phyloP scores from a whole-genome alignment of 2,113 vertebrate species.

The Pteruthius melanotis region DNA sequence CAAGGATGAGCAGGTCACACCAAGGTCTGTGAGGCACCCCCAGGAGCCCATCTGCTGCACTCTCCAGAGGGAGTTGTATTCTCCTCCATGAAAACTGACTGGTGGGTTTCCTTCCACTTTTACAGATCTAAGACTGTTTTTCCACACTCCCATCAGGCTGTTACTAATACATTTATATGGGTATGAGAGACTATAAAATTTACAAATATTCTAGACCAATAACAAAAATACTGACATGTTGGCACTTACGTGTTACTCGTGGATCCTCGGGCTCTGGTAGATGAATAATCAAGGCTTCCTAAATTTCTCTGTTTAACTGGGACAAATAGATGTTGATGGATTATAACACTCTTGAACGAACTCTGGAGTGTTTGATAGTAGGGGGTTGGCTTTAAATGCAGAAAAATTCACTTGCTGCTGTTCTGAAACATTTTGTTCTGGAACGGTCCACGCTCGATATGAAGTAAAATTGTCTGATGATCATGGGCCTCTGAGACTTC shows the following conservation, averaged over 20 bases:
- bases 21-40: fast-evolving
- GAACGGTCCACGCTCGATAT: not conserved
- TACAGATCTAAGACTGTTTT: not conserved
- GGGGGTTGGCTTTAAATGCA: not conserved
- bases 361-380: not conserved
- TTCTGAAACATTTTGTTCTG: not conserved
- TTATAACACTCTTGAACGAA: not conserved
- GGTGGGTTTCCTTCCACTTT: not conserved
- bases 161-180: not conserved
- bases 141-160: not conserved
- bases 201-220: not conserved
- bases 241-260: not conserved
- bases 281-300: not conserved
- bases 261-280: not conserved
- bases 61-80: fast-evolving
- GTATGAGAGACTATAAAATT: not conserved
- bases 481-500: not conserved
- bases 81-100: not conserved
- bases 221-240: not conserved
- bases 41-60: not conserved
- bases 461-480: not conserved
- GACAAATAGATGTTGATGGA: not conserved
- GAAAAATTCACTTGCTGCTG: not conserved
- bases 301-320: not conserved
- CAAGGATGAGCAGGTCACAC: not conserved